Evolutionary conservation across 2,797 vertebrate species (phyloP).

Genomic region (Danio albolineatus): DNA sequence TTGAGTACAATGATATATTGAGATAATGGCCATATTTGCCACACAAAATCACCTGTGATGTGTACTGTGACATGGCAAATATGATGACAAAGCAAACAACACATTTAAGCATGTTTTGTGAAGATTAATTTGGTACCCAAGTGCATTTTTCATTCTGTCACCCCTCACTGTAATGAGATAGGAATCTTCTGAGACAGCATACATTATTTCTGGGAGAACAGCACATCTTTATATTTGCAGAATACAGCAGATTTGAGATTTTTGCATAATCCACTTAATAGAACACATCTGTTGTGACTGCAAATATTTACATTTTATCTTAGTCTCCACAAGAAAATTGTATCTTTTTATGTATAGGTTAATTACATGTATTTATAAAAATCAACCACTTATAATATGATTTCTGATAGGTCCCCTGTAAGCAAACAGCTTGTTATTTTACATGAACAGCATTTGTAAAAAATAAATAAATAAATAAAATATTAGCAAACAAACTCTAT

Average conservation of each 20-base stretch:
- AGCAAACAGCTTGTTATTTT: no score
- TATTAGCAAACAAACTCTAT: not conserved
- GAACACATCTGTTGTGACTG: conserved; percentile 33
- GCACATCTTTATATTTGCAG: conserved; percentile 16
- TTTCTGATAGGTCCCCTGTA: no score
- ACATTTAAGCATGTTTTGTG: conserved; percentile 53
- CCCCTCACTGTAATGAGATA: conserved; percentile 38
- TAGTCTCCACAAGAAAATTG: conserved; percentile 9
- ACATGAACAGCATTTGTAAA: no score
- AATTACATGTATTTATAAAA: not conserved
- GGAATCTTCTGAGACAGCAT: conserved; percentile 5
- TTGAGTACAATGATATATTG: conserved; percentile 23
- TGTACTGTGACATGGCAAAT: conserved; percentile 57
- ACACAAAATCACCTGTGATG: conserved; percentile 51
- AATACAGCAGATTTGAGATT: conserved; percentile 16
- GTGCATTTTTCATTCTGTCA: conserved; percentile 37
- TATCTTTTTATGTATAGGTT: not conserved
- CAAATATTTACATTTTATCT: conserved; percentile 32
- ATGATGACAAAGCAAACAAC: conserved; percentile 37
- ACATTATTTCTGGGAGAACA: not conserved
- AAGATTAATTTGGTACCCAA: conserved; percentile 49
- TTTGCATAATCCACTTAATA: conserved; percentile 29
- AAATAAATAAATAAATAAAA: no score
- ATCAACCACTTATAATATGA: no score
- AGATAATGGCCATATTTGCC: conserved; percentile 45